phyloP scores from a whole-genome alignment of 2,113 vertebrate species.

The Bubalus kerabau region DNA sequence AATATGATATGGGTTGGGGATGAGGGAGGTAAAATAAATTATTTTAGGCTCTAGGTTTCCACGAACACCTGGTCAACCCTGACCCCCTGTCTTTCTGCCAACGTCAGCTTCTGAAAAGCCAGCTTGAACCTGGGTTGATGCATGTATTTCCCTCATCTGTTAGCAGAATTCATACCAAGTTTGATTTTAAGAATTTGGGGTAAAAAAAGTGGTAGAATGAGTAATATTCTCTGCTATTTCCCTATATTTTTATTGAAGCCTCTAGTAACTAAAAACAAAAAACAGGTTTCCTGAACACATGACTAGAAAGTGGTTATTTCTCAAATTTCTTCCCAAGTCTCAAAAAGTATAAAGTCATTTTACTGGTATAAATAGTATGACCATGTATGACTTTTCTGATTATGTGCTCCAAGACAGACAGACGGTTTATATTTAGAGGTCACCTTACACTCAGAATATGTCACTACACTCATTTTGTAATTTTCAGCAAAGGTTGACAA shows the following conservation, averaged over 20 bases:
- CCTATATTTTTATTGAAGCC: not conserved
- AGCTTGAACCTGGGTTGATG: not conserved
- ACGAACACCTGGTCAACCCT: not conserved
- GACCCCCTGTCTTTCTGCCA: not conserved
- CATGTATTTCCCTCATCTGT: not conserved
- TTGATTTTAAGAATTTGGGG: not conserved
- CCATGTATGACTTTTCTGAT: not conserved
- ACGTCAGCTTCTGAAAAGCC: not conserved
- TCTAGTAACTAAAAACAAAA: not conserved
- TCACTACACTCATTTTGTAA: not conserved
- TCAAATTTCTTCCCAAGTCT: not conserved
- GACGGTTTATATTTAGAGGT: not conserved
- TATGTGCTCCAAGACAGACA: not conserved
- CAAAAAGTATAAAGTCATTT: not conserved
- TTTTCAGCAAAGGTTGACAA: conserved; percentile 30
- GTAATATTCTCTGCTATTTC: not conserved
- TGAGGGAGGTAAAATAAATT: not conserved
- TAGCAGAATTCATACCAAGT: not conserved
- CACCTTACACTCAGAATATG: not conserved
- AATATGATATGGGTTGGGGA: not conserved
- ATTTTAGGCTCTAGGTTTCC: not conserved
- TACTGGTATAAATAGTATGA: not conserved
- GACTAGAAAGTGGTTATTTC: not conserved
- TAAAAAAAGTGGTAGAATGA: not conserved
- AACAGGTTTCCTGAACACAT: not conserved